A percentile compares a stretch with the other conserved stretches of the same genome.
Evolutionary conservation across 2,113 vertebrate species (phyloP).

Genomic region (Thinocorus orbignyianus): DNA sequence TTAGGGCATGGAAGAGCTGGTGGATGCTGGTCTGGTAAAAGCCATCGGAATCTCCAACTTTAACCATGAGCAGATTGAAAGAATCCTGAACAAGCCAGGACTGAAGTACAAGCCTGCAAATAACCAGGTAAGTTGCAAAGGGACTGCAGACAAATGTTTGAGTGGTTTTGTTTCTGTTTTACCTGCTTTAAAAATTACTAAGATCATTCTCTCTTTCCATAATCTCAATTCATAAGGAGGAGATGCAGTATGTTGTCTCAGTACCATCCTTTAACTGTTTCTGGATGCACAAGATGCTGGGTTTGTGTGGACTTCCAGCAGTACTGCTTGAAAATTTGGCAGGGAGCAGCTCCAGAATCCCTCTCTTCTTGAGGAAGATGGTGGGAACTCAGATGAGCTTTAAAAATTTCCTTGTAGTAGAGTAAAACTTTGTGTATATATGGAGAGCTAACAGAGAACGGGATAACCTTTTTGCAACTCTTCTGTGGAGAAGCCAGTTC

Average conservation of each 20-base stretch:
- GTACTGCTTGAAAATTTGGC: neutral
- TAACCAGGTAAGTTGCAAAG: constrained; percentile 81
- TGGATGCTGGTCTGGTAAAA: constrained; percentile 88
- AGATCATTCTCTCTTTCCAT: no score
- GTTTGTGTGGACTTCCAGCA: neutral
- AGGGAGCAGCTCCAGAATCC: neutral
- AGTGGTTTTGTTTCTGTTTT: neutral
- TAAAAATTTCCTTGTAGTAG: neutral
- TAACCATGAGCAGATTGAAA: constrained; percentile 86
- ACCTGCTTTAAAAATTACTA: neutral
- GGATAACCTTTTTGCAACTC: neutral
- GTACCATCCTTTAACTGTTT: neutral
- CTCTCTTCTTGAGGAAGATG: neutral
- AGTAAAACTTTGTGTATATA: neutral
- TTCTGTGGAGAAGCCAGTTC: neutral
- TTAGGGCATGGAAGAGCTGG: constrained; percentile 91
- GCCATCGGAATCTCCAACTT: constrained; percentile 94
- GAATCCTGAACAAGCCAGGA: constrained; percentile 87
- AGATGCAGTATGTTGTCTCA: neutral
- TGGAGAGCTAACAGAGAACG: neutral
- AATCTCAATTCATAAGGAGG: no score
- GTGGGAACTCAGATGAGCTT: neutral
- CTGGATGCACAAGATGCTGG: neutral
- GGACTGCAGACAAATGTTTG: neutral
- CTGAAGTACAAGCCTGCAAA: constrained; percentile 88